These are phyloP conservation scores for Drosophila mauritiana DNA, from an alignment of 1,140 invertebrate genomes.

Conservation along the genomic window DNA sequence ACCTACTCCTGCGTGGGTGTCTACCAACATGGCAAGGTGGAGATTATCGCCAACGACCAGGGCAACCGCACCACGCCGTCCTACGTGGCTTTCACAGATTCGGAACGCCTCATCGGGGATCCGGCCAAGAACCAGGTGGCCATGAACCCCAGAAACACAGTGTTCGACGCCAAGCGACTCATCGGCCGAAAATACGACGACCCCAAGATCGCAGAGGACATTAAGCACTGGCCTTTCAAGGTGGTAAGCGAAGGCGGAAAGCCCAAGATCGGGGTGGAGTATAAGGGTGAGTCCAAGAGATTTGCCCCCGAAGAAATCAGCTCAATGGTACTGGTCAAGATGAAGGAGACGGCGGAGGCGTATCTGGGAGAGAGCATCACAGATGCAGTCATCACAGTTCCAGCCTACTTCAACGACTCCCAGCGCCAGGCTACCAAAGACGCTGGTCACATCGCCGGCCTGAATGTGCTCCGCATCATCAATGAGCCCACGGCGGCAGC, in stretches of 20 bases:
- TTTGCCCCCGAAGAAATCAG: constrained; percentile 92
- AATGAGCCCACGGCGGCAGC: constrained; percentile 91
- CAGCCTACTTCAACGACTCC: constrained; percentile 88
- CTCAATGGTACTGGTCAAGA: constrained; percentile 91
- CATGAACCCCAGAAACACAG: constrained; percentile 82
- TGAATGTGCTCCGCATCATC: constrained; percentile 89
- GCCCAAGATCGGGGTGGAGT: constrained; percentile 90
- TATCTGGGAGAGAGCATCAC: constrained; percentile 89
- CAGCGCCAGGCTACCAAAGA: constrained; percentile 89
- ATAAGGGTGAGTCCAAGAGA: constrained; percentile 89
- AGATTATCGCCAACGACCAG: constrained; percentile 97
- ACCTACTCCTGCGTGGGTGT: constrained; percentile 93
- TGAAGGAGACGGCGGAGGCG: constrained; percentile 93
- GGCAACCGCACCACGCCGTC: constrained; percentile 98
- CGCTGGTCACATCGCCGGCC: constrained; percentile 89
- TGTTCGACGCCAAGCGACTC: constrained; percentile 86
- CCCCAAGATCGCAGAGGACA: constrained; percentile 89
- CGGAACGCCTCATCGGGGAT: constrained; percentile 97
- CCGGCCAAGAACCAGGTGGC: constrained; percentile 90
- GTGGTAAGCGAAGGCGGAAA: constrained; percentile 88
- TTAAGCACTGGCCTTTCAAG: constrained; percentile 91
- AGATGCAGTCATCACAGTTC: constrained; percentile 88
- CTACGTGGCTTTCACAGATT: constrained; percentile 98
- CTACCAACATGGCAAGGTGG: constrained; percentile 93
- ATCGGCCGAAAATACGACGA: constrained; percentile 90